Evolutionary conservation across 1,140 invertebrate genomes (phyloP).

Genomic region (Brachionus sp.): DNA sequence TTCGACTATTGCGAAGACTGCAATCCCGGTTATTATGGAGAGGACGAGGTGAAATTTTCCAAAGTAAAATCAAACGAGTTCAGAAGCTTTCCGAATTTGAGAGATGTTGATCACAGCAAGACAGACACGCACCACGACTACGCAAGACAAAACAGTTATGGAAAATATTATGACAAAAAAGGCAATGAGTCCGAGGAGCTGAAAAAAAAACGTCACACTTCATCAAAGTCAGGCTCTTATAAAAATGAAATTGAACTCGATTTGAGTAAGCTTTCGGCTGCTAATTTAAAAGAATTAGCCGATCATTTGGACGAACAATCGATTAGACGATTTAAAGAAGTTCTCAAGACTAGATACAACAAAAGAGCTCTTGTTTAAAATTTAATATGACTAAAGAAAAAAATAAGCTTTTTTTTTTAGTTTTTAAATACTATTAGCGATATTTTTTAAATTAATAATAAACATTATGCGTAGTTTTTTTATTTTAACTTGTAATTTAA

Average conservation of each 20-base stretch:
- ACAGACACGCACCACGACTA: neutral
- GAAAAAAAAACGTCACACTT: neutral
- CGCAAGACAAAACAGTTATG: neutral
- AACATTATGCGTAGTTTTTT: too few species aligned
- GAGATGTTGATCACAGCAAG: neutral
- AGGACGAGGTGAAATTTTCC: neutral
- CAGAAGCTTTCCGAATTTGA: slow-evolving; percentile 3
- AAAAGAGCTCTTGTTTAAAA: too few species aligned
- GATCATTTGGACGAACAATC: neutral
- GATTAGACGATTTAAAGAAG: slow-evolving; percentile 1
- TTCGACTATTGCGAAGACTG: neutral
- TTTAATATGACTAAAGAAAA: too few species aligned
- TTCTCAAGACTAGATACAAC: neutral
- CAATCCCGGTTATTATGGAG: neutral
- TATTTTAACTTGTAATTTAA: too few species aligned
- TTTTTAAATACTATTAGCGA: too few species aligned
- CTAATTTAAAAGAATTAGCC: slow-evolving; percentile 1
- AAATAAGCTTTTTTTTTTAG: too few species aligned
- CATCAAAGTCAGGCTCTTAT: neutral
- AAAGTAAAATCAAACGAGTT: slow-evolving; percentile 20
- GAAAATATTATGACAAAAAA: neutral
- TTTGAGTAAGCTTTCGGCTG: neutral
- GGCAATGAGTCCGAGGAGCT: neutral
- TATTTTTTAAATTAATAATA: too few species aligned
- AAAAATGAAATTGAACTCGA: neutral